Base-by-base conservation (phyloP, 1,140 invertebrate genomes). In the Megathymus violae region DNA sequence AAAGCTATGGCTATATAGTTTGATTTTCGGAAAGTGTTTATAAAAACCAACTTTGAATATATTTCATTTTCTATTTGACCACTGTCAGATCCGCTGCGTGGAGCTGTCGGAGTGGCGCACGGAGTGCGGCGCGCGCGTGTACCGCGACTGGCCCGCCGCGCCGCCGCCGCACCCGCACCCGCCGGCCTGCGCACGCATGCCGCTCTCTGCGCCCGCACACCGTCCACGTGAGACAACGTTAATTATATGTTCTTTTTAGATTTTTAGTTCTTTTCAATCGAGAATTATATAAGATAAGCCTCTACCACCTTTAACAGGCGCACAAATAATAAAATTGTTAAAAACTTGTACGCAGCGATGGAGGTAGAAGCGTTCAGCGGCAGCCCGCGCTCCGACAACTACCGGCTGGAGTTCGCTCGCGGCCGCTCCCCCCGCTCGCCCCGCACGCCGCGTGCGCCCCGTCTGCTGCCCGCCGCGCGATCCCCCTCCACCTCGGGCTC, bases 151-250 rank as follows among this genome's bases (percentile, higher is more conserved):
- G 31, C 69, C 69, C 41, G 69, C 60, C 31, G 46, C 72, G 48
- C 16, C 72, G 44, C 58, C 52, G 6, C 78, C 83, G 70, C 85
- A 87, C 71, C 80, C 81, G 56, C 85, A 89, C 71, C 90, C 90
- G 17, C 85, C 90, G 36, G 89, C 88, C 43, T 89, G 87, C 76
- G 89, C 89, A 17, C 78, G 82, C 67, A 91, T 91, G 88, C 88
- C 88, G 19, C 19, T 22, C 19, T 22, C 19, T 22, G 19, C 16
- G 60, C 71, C 83, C 40, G 64, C 82, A 4, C 78, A 83, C 54
- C 19, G 54, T 38, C n/a, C 36, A 69, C 2, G 19, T 22, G 5
- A 2, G 74, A 80, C 64, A 75, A 73, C 60, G 77, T 81, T 84
- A n/a, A n/a, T n/a, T n/a, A n/a, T n/a, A n/a, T n/a, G n/a, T n/a